A percentile compares a stretch with the other conserved stretches of the same genome.
Conservation (phyloP, 2,888 invertebrate species). For the Leucozona laternaria region DNA sequence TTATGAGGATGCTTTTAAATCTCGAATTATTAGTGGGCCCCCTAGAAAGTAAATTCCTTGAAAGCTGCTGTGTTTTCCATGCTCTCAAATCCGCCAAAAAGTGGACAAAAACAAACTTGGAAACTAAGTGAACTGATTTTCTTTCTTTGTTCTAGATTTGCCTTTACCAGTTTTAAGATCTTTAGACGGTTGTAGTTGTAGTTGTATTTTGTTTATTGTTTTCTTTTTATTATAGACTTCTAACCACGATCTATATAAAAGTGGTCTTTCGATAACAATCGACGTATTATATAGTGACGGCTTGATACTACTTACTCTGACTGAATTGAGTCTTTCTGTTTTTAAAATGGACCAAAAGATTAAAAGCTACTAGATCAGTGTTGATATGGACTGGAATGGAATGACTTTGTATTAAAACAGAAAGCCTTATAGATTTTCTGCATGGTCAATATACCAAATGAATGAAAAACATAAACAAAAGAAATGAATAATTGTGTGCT, state of each 20-base stretch:
- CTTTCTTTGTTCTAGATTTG: constrained; percentile 74
- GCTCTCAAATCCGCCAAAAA: neutral
- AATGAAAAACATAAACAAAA: constrained; percentile 7
- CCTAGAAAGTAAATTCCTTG: neutral
- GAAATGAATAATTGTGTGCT: neutral
- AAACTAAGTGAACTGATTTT: constrained; percentile 63
- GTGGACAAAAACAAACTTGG: neutral
- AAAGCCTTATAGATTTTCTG: neutral
- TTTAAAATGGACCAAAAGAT: constrained; percentile 53
- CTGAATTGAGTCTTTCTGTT: constrained; percentile 14
- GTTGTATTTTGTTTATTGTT: constrained; percentile 37
- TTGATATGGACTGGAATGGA: constrained; percentile 11
- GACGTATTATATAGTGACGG: constrained; percentile 34
- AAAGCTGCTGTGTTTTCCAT: neutral
- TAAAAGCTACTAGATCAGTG: constrained; percentile 50
- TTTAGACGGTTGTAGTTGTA: constrained; percentile 5
- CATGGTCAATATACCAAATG: neutral
- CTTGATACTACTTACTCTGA: constrained; percentile 24
- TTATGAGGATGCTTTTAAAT: too few species aligned
- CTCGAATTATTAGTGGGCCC: neutral
- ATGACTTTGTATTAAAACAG: neutral
- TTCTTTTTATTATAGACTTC: constrained; percentile 2
- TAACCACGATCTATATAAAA: constrained; percentile 43
- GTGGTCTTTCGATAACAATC: constrained; percentile 56
- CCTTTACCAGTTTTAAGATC: constrained; percentile 54